Evolutionary conservation across 2,113 vertebrate genomes (phyloP), one percentile per base, ranked within the genome.

Genomic region (Nanorana parkeri): DNA sequence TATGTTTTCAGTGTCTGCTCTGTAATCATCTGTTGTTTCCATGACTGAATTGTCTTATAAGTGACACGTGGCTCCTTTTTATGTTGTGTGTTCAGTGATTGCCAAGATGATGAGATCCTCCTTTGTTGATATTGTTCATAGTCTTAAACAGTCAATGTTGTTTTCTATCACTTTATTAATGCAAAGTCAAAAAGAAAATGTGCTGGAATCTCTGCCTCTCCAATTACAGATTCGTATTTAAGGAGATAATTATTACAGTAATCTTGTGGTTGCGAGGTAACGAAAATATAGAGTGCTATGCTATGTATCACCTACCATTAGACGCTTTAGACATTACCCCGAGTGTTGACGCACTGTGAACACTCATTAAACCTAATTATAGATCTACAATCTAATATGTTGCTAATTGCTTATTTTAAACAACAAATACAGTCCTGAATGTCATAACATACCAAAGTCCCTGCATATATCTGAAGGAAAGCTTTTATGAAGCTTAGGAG

Each of bases 141-240:
- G 21, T 68, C 67, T 78, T 78, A 66, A 64, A 78, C 77, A 68
- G 63, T 36, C 56, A 23, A 29, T 28, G 26, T 24, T 78, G 61
- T 65, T 55, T 52, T 21, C 26, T 56, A 54, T 67, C 56, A 51
- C 28, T 78, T 67, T 28, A 55, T 78, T 66, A 78, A 55, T 21
- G 47, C 64, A 20, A 5, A 68, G 77, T 67, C 20, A 55, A 28
- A 52, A 52, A 21, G 61, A 36, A 67, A 67, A 67, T 36, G 24
- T 68, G 28, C 63, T 56, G 29, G 28, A 36, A 56, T 68, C 20
- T 68, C 24, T 68, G 77, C 55, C 51, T 68, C 71, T 36, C 55
- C 71, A 74, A 32, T 71, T 74, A 32, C 71, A 74, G 55, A 58
- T 74, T 32, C 60, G 71, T 58, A 58, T 74, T 36, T n/a, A 73